Base-by-base conservation (phyloP, 2,888 invertebrate genomes). In the Heteropelma amictum region DNA sequence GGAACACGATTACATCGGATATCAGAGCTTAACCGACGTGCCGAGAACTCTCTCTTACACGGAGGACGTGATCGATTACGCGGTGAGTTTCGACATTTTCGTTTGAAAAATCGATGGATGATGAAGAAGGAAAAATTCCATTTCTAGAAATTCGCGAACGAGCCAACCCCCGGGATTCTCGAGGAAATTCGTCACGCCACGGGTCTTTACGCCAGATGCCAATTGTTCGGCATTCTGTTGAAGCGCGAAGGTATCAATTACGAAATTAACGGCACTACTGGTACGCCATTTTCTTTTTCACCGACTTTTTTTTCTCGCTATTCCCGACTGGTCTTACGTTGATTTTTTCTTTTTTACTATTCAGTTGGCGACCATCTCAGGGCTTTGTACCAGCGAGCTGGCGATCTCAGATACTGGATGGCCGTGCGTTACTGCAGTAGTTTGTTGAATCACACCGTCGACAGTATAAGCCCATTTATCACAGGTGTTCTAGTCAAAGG, bases 401-500 rank as follows among this genome's bases (percentile, higher is more conserved):
- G 97, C 21, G 93, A 94, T 79, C 90, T 96, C 75, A 92, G 97
- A 6, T 95, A 96, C 89, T 97, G 97, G 97, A 94, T 95, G 79
- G 97, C 96, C 30, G 98, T 99, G 49, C 93, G 99, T 63, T 97
- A 97, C 89, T 98, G 98, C 85, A 97, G 98, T 78, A 97, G 97
- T 82, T 91, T 98, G 67, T 92, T 99, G 72, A 94, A 94, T 89
- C 98, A 99, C 89, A 95, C 97, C 67, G 98, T 99, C 7, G 99
- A 99, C 90, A 98, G 98, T 78, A 96, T 99, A 84, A 98, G 98
- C 89, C 99, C 99, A 3, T 98, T 98, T 86, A 98, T 99, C 84
- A 99, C 99, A 42, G 97, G 97, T 38, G 96, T 99, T 79, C 92
- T 99, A 53, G 99, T 99, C 42, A 96, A 98, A 89, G 99, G 99